phyloP scores from a whole-genome alignment of 37 sponge, comb jelly and placozoan genomes.

The Oscarella lobularis region DNA sequence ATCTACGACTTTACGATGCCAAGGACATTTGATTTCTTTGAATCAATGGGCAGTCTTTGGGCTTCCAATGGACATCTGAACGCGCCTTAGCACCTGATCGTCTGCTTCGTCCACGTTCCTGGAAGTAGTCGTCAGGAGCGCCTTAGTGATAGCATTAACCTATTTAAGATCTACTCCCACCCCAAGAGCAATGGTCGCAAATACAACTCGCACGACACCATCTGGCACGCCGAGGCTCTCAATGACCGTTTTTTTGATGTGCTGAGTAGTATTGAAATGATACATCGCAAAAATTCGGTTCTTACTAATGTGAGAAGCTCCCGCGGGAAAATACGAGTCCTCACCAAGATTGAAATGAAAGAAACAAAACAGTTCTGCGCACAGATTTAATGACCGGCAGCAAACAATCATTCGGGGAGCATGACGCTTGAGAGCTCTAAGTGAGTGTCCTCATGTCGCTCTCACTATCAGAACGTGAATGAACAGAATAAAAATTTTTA shows the following conservation, averaged over 20 bases:
- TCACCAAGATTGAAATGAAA: conserved; percentile 12
- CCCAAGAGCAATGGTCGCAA: conserved; percentile 41
- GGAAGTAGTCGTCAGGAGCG: conserved; percentile 30
- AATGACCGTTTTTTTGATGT: conserved; percentile 22
- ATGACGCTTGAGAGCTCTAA: neutral
- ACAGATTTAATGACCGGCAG: conserved; percentile 27
- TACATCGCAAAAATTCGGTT: conserved; percentile 30
- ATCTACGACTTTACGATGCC: too few species aligned
- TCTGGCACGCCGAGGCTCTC: conserved; percentile 12
- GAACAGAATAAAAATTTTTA: conserved; percentile 24
- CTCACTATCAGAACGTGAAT: conserved; percentile 9
- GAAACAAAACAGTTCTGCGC: conserved; percentile 23
- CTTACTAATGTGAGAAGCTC: conserved; percentile 8
- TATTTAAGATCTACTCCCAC: conserved; percentile 19
- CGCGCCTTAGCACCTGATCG: conserved; percentile 12
- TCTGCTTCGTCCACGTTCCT: conserved; percentile 26
- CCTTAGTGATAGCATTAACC: conserved; percentile 21
- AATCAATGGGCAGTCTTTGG: conserved; percentile 10
- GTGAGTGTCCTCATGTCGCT: neutral
- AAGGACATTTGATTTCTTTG: too few species aligned
- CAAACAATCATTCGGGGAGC: conserved; percentile 19
- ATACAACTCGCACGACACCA: conserved; percentile 31
- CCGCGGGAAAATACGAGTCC: conserved; percentile 18
- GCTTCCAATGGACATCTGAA: conserved; percentile 26
- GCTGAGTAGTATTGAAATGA: conserved; percentile 18